These are phyloP conservation scores for Calephelis virginiensis DNA, from an alignment of 1,140 invertebrate genomes.

Conservation along the genomic window DNA sequence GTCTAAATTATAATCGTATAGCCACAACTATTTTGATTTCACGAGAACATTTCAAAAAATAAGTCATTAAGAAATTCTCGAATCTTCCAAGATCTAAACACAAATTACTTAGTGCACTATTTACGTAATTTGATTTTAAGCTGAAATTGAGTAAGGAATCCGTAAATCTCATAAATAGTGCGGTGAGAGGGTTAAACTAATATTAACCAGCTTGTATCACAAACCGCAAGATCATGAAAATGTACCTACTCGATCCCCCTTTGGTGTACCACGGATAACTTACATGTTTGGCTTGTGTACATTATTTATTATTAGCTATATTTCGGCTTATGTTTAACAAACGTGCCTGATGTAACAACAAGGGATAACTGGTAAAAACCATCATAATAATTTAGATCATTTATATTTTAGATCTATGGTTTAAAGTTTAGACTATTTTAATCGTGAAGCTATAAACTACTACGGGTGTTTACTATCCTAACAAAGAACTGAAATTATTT, in stretches of 20 bases:
- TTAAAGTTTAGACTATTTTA: too few relatives aligned
- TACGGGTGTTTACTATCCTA: too few relatives aligned
- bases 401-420: too few relatives aligned
- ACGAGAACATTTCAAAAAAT: too few relatives aligned
- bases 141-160: conserved; percentile 40
- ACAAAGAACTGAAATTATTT: too few relatives aligned
- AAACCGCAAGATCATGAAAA: conserved; percentile 75
- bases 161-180: conserved; percentile 56
- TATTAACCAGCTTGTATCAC: conserved; percentile 66
- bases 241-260: conserved; percentile 55
- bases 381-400: too few relatives aligned
- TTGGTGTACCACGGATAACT: conserved; percentile 58
- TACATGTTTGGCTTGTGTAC: conserved; percentile 62
- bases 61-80: neutral
- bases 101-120: neutral
- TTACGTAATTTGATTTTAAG: conserved; percentile 10
- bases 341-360: conserved; percentile 38
- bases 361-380: neutral
- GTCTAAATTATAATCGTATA: too few relatives aligned
- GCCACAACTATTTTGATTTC: too few relatives aligned
- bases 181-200: conserved; percentile 67
- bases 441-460: too few relatives aligned
- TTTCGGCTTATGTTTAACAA: conserved; percentile 55
- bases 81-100: neutral
- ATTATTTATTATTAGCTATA: conserved; percentile 72